Evolutionary conservation across 1,140 invertebrate genomes (phyloP).

Genomic region (Drosophila mauritiana): DNA sequence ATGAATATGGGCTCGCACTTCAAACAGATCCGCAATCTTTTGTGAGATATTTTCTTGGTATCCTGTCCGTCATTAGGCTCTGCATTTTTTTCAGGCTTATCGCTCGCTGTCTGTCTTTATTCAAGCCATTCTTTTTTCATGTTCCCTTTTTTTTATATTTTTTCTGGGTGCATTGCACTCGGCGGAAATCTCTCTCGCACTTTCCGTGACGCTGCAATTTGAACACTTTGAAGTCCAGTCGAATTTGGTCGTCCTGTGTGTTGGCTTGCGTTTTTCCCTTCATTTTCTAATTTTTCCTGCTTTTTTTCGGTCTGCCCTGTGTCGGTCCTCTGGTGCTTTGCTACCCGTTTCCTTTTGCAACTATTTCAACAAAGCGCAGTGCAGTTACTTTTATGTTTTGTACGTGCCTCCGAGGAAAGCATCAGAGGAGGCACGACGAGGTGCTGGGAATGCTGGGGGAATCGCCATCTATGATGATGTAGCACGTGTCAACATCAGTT

Average conservation of each 20-base stretch:
- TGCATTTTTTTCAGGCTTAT: constrained; percentile 45
- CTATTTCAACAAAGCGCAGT: constrained; percentile 82
- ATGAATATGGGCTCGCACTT: constrained; percentile 3
- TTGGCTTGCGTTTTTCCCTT: constrained; percentile 25
- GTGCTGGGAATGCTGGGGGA: constrained; percentile 7
- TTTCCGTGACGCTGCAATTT: constrained; percentile 72
- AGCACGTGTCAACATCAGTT: constrained; percentile 81
- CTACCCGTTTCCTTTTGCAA: constrained; percentile 69
- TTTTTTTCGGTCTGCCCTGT: constrained; percentile 34
- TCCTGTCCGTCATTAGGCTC: constrained; percentile 57
- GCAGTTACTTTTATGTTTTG: constrained; percentile 82
- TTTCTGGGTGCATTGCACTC: constrained; percentile 57
- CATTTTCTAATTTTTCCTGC: constrained; percentile 20
- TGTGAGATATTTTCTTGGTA: constrained; percentile 22
- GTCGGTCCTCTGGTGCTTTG: constrained; percentile 65
- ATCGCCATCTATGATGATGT: constrained; percentile 76
- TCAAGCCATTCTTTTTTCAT: constrained; percentile 4
- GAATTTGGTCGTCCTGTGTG: constrained; percentile 68
- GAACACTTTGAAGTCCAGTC: constrained; percentile 80
- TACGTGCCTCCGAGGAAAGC: constrained; percentile 70
- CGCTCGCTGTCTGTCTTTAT: constrained; percentile 32
- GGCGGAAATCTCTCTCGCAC: constrained; percentile 59
- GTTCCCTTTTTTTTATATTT: constrained; percentile 1
- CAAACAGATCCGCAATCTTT: constrained; percentile 44
- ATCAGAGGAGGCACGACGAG: constrained; percentile 27